These are phyloP conservation scores for Nyctalus aviator DNA, from an alignment of 2,797 vertebrate species.

Conservation along the genomic window DNA sequence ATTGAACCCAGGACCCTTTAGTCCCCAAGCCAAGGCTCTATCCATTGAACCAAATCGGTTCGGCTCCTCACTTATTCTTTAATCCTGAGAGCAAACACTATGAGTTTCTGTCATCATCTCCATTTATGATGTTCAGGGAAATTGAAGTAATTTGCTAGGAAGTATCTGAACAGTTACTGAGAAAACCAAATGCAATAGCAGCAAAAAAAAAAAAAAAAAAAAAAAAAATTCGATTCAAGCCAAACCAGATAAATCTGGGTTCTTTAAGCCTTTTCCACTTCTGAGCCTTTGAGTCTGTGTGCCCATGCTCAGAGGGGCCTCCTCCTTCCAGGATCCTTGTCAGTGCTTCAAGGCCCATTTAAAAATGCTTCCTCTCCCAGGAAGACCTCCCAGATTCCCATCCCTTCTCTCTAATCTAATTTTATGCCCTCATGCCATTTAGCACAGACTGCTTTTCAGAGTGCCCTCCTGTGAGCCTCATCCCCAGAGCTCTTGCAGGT, in stretches of 20 bases:
- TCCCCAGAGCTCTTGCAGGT: not conserved
- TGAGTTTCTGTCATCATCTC: not conserved
- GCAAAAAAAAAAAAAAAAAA: no score
- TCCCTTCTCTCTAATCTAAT: not conserved
- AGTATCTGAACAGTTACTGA: not conserved
- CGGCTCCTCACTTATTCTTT: no score
- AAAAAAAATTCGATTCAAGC: not conserved
- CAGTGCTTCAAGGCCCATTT: not conserved
- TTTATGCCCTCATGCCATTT: not conserved
- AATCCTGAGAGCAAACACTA: not conserved
- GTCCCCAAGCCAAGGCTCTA: no score
- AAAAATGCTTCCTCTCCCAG: not conserved
- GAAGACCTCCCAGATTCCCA: not conserved
- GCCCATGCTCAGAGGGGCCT: not conserved
- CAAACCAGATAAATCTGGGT: not conserved
- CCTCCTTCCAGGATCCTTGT: not conserved
- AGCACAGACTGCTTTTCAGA: not conserved
- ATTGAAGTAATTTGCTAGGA: not conserved
- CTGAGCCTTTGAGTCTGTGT: not conserved
- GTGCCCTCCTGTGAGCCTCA: not conserved
- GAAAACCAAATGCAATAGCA: not conserved
- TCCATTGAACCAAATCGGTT: no score
- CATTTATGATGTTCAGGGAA: not conserved
- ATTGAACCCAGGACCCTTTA: no score
- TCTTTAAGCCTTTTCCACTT: not conserved